These are phyloP conservation scores for Pteronotus mesoamericanus DNA, from an alignment of 2,797 vertebrate genomes.

Conservation along the genomic window DNA sequence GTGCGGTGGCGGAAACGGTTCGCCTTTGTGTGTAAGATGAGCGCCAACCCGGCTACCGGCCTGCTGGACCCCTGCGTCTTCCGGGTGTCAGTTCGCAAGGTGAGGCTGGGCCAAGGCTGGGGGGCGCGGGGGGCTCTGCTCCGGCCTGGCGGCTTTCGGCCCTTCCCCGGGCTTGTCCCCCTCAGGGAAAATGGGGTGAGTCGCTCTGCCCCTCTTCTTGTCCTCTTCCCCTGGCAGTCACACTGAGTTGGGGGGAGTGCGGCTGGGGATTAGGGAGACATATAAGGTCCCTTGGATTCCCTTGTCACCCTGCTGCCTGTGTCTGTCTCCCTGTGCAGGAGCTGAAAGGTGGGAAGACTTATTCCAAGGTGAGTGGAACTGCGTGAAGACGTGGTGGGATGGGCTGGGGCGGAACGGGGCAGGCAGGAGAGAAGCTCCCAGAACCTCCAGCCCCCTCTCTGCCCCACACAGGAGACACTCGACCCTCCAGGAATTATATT, in stretches of 20 bases:
- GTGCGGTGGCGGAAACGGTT: slow-evolving; percentile 95
- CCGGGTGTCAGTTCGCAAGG: slow-evolving; percentile 95
- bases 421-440: neutral
- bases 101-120: slow-evolving; percentile 66
- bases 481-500: neutral
- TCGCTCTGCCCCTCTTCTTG: neutral
- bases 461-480: neutral
- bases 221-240: neutral
- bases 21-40: slow-evolving; percentile 95
- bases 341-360: slow-evolving; percentile 97
- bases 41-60: slow-evolving; percentile 89
- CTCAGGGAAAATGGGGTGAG: neutral
- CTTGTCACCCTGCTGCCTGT: slow-evolving; percentile 51
- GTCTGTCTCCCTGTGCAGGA: slow-evolving; percentile 89
- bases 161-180: neutral
- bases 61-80: slow-evolving; percentile 94
- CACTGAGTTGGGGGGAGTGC: neutral
- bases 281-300: neutral
- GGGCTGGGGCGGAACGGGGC: neutral
- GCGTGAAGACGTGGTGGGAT: neutral
- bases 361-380: slow-evolving; percentile 91
- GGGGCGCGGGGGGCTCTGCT: neutral
- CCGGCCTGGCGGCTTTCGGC: neutral
- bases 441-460: neutral
- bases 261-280: neutral